Percentiles rank a stretch among this genome's conserved stretches.
Conservation (phyloP, 1,140 invertebrate genomes). For the Pseudomyrmex sp. region DNA sequence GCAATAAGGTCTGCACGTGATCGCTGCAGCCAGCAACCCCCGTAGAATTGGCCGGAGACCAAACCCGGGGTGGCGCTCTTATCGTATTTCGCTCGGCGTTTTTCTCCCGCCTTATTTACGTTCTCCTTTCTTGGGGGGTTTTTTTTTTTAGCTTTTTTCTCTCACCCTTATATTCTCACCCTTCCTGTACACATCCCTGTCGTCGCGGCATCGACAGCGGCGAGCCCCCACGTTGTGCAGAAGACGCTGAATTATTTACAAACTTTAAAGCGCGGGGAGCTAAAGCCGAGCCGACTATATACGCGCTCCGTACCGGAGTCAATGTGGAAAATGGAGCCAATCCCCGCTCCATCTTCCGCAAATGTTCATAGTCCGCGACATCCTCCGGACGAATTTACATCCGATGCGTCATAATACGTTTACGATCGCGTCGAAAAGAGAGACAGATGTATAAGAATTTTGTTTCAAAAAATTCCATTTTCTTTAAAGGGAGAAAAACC, state of each 20-base stretch:
- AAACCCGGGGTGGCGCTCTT: constrained; percentile 64
- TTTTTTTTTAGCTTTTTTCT: neutral
- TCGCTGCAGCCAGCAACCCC: constrained; percentile 50
- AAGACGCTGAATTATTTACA: constrained; percentile 75
- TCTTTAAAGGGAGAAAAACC: too few relatives aligned
- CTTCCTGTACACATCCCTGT: constrained; percentile 14
- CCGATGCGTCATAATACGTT: neutral
- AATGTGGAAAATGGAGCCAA: constrained; percentile 9
- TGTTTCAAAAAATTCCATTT: neutral
- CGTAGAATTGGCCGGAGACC: constrained; percentile 68
- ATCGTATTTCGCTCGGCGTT: constrained; percentile 66
- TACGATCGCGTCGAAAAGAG: constrained; percentile 20
- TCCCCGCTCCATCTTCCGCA: constrained; percentile 20
- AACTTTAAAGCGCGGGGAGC: constrained; percentile 50
- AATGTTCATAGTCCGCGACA: constrained; percentile 36
- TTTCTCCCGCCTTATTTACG: constrained; percentile 47
- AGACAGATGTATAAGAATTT: neutral
- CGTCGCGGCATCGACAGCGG: constrained; percentile 35
- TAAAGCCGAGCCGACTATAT: constrained; percentile 15
- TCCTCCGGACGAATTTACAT: constrained; percentile 29
- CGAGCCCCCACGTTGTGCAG: constrained; percentile 54
- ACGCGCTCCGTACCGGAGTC: neutral
- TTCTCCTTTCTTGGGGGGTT: neutral
- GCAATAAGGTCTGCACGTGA: constrained; percentile 74
- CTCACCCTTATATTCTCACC: neutral